Conservation (phyloP, 2,797 vertebrate species). For the Lagodon rhomboides region DNA sequence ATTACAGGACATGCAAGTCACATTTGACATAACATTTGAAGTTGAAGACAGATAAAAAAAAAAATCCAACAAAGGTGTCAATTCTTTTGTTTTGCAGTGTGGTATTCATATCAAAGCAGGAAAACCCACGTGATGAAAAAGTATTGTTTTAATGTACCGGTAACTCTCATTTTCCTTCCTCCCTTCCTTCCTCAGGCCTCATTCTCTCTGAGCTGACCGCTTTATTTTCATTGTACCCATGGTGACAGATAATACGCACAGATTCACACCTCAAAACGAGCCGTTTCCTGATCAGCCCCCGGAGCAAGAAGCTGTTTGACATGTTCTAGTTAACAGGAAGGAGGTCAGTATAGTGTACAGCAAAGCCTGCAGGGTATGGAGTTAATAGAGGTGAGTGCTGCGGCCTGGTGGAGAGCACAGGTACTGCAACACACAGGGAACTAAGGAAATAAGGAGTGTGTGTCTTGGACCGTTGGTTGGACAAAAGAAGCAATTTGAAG, state of each 20-base stretch:
- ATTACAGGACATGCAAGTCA: background rate
- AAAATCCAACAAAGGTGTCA: background rate
- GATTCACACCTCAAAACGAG: constrained; percentile 69
- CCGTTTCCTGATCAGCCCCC: constrained; percentile 58
- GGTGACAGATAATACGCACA: constrained; percentile 48
- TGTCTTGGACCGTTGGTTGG: no score
- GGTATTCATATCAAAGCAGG: constrained; percentile 53
- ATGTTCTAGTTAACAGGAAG: constrained; percentile 33
- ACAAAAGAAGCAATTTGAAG: no score
- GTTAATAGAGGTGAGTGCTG: constrained; percentile 29
- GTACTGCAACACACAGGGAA: constrained; percentile 39
- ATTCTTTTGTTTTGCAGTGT: constrained; percentile 20
- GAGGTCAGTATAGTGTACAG: background rate
- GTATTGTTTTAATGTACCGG: constrained; percentile 66
- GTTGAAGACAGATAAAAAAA: no score
- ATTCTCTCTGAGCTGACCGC: constrained; percentile 16
- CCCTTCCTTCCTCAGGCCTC: constrained; percentile 65
- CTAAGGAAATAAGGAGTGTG: no score
- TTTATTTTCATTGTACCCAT: constrained; percentile 61
- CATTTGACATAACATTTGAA: constrained; percentile 6
- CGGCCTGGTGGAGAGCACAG: constrained; percentile 38
- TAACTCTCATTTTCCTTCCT: constrained; percentile 61
- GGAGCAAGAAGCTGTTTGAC: constrained; percentile 23
- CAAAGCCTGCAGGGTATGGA: background rate
- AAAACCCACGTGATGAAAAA: constrained; percentile 52